Percentiles rank a stretch among this genome's conserved stretches.
These are phyloP conservation scores for Addax nasomaculatus DNA, from an alignment of 2,113 vertebrate species.

Conservation along the genomic window DNA sequence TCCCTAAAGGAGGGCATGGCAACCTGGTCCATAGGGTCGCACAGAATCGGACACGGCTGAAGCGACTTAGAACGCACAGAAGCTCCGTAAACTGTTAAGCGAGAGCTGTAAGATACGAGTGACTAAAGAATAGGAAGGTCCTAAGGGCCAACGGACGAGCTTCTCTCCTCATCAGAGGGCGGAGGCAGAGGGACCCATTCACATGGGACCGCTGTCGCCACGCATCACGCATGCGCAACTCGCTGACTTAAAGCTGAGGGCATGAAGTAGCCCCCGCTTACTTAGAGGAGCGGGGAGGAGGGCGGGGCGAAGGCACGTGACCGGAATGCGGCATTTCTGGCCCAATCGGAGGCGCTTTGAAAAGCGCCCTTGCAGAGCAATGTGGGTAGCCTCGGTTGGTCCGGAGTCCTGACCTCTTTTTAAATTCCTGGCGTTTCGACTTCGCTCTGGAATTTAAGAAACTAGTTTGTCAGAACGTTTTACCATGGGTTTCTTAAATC, in stretches of 20 bases:
- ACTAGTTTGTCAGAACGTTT: neutral
- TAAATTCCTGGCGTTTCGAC: no score
- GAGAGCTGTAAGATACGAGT: neutral
- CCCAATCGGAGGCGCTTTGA: neutral
- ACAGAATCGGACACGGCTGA: neutral
- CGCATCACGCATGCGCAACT: neutral
- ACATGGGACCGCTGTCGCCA: accelerated
- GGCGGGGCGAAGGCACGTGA: neutral
- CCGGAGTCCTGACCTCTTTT: accelerated
- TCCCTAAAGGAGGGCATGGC: neutral
- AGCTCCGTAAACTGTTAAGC: neutral
- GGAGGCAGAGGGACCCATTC: accelerated
- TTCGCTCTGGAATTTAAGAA: accelerated
- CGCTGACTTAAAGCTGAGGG: accelerated
- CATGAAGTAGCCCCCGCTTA: accelerated
- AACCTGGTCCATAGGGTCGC: neutral
- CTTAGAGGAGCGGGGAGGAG: accelerated
- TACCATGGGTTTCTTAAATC: neutral
- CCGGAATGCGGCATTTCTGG: constrained; percentile 57
- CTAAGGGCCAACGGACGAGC: accelerated
- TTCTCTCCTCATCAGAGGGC: accelerated
- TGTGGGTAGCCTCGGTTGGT: accelerated
- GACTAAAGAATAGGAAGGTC: neutral
- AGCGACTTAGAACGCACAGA: neutral
- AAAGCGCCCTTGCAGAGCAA: neutral